Evolutionary conservation across 2,113 vertebrate species (phyloP), one percentile per base, ranked within the genome.

Genomic region (Pontoporia blainvillei): DNA sequence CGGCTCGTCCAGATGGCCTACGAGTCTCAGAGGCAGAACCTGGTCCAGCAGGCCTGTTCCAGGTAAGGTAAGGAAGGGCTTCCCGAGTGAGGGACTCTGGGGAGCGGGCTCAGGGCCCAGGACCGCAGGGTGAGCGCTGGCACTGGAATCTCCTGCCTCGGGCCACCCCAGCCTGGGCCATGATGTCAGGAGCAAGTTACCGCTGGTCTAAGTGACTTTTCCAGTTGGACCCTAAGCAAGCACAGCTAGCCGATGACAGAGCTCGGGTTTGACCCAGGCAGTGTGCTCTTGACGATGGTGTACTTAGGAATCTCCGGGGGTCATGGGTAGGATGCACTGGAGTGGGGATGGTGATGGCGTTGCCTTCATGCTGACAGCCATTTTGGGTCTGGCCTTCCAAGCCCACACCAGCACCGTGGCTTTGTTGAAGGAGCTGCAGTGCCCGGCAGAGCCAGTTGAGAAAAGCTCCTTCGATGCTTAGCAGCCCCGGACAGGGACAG

Each of bases 1-100:
- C 99, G 98, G 54, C 96, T 99, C 31, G 90, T 99, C 13, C 99
- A 99, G 96, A 97, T 99, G 96, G 98, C 98, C 83, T 99, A 98
- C 0, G 99, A 99, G 95, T 98, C 97, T 6, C 99, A 99, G 79
- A 98, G 99, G 95, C 98, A 98, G 97, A 99, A 97, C 95, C 97
- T 99, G 64, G 98, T 99, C 61, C 99, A 98, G 90, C 99, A 99
- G 98, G 98, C 99, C 72, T 99, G 98, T 98, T 99, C 98, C 98
- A 99, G 99, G 99, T 99, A 96, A 95, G 54, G 87, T 29, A 75
- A 64, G 90, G 92, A 88, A 85, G 84, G 86, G 39, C 31, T 15
- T n/a, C 78, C 83, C 7, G 81, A 1, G n/a, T 2, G 17, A 49
- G 93, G 93, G 69, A 85, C 73, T 10, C 3, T 8, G 52, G 52